Evolutionary conservation across 2,888 invertebrate genomes (phyloP), one percentile per base, ranked within the genome.

Genomic region (Laothoe populi): DNA sequence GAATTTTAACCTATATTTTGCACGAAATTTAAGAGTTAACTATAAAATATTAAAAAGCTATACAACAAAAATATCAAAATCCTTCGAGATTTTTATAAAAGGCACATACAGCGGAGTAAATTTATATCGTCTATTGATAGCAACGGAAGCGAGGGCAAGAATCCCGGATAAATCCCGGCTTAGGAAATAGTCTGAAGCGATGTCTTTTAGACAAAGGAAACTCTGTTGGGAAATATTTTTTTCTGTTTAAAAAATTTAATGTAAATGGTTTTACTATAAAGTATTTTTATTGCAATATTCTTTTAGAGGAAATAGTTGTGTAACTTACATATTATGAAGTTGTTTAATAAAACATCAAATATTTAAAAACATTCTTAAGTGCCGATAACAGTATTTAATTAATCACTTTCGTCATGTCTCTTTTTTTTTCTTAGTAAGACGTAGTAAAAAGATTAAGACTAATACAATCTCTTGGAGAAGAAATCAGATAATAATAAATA

Each of bases 161-260:
- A 77, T 73, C 78, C 71, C 75, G 73, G 72, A 75, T 75, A 84
- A 83, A 81, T 79, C 86, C 83, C 69, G 71, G 77, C 77, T 83
- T 77, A 79, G 70, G 65, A 69, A 66, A 70, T 67, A 64, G 69
- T 64, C 72, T 53, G 53, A 68, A 64, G 65, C 67, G 58, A 63
- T 64, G 67, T 45, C 59, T 68, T 66, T 66, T 71, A 73, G 68
- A 73, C 72, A 67, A 68, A 42, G 42, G 42, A 42, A 35, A n/a
- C 11, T 53, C 35, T 53, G 53, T 35, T 53, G 19, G 16, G 26
- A 19, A 35, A 31, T 19, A 53, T 53, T 53, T 19, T 53, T 35
- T 53, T 19, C 31, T 31, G 5, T 11, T 53, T 53, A n/a, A 11
- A 11, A 53, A 35, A 19, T 31, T 24, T 8, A 24, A 46, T 10